A percentile compares a stretch with the other conserved stretches of the same genome.
Conservation (phyloP, 1,140 invertebrate species). For the Vanessa tameamea region DNA sequence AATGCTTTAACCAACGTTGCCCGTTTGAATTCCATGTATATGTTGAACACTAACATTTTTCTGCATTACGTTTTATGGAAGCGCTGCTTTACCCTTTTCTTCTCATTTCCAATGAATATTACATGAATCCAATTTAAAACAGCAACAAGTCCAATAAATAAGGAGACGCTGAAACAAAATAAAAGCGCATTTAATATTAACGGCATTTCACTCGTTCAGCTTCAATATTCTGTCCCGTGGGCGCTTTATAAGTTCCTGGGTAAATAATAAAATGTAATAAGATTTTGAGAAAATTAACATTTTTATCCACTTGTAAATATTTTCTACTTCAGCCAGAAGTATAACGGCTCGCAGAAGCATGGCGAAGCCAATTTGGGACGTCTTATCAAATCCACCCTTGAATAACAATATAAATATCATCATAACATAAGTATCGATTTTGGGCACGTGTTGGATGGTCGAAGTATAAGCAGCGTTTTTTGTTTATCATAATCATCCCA, state of each 20-base stretch:
- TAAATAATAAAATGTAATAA: constrained; percentile 10
- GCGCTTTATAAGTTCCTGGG: constrained; percentile 6
- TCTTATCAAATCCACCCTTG: too few relatives aligned
- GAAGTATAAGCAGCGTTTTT: too few relatives aligned
- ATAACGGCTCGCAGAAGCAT: too few relatives aligned
- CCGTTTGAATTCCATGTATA: constrained; percentile 6
- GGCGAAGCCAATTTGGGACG: too few relatives aligned
- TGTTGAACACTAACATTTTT: constrained; percentile 2
- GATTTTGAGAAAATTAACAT: neutral
- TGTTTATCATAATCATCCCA: too few relatives aligned
- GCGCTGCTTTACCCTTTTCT: constrained; percentile 1
- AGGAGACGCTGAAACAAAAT: constrained; percentile 10
- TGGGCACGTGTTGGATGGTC: too few relatives aligned
- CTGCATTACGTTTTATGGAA: neutral
- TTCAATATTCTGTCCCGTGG: neutral
- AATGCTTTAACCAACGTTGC: too few relatives aligned
- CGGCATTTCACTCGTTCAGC: constrained; percentile 5
- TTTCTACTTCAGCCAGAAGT: too few relatives aligned
- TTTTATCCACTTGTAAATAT: neutral
- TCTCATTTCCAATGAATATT: constrained; percentile 6
- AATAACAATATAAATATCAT: too few relatives aligned
- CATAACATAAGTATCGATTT: too few relatives aligned
- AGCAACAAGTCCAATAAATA: constrained; percentile 22
- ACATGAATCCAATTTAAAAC: constrained; percentile 21
- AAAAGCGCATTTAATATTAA: constrained; percentile 23